Evolutionary conservation across 2,113 vertebrate species (phyloP).

Genomic region (Platycercus adscitus): DNA sequence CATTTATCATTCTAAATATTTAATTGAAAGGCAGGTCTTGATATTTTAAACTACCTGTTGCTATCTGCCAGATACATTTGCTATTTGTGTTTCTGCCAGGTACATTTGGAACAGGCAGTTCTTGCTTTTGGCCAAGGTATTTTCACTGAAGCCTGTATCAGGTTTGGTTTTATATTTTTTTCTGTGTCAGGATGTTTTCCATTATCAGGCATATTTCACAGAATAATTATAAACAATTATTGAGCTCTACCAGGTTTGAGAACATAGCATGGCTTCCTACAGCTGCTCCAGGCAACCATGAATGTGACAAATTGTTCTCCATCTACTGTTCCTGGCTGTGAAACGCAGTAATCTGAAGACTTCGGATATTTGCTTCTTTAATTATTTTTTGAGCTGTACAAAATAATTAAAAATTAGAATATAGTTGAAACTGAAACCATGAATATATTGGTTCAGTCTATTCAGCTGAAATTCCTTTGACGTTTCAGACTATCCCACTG

Average conservation of each 20-base stretch:
- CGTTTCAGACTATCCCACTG: neutral
- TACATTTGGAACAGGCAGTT: neutral
- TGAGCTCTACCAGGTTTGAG: neutral
- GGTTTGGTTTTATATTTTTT: neutral
- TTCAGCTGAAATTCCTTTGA: neutral
- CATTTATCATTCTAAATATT: slow-evolving; percentile 50
- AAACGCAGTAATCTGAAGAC: neutral
- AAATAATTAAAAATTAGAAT: neutral
- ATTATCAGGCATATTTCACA: neutral
- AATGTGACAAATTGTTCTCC: neutral
- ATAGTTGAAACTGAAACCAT: neutral
- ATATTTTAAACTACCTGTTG: neutral
- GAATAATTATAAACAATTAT: neutral
- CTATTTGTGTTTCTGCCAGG: neutral
- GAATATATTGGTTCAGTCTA: neutral
- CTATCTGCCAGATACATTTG: neutral
- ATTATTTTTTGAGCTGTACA: neutral
- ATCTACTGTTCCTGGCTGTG: neutral
- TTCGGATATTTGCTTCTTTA: neutral
- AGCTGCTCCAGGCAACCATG: neutral
- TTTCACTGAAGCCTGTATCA: neutral
- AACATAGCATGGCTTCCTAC: neutral
- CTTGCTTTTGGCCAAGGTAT: neutral
- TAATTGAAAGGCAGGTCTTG: neutral
- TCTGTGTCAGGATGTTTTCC: neutral